Percentiles rank a stretch among this genome's conserved stretches.
These are phyloP conservation scores for Lucilia cuprina DNA, from an alignment of 1,140 invertebrate species.

Conservation along the genomic window DNA sequence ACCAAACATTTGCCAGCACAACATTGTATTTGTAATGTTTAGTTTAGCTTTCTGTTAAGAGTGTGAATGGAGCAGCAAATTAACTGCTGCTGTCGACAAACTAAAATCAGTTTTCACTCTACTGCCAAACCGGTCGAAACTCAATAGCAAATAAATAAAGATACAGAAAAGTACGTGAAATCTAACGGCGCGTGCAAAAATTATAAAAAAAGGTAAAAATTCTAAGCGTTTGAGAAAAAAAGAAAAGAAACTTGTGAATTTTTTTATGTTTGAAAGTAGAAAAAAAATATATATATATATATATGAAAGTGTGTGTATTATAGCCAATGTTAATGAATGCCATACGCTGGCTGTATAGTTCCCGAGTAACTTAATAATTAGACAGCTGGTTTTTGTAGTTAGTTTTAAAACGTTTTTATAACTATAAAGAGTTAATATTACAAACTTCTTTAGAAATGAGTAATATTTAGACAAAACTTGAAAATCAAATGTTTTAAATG, in stretches of 20 bases:
- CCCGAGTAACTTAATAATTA: neutral
- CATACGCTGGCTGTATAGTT: neutral
- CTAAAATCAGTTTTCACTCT: constrained; percentile 28
- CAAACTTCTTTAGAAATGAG: neutral
- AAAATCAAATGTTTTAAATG: neutral
- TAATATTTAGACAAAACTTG: neutral
- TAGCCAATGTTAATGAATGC: neutral
- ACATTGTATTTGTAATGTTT: neutral
- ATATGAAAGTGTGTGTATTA: neutral
- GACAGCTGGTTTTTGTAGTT: neutral
- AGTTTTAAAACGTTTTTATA: neutral
- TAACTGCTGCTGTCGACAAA: neutral
- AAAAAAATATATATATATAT: neutral
- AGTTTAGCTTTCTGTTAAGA: neutral
- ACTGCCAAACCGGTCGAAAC: constrained; percentile 29
- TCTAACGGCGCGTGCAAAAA: neutral
- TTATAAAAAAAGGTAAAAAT: neutral
- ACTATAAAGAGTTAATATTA: neutral
- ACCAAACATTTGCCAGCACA: neutral
- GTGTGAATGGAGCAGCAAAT: neutral
- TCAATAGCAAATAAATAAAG: neutral
- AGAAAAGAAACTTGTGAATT: no score
- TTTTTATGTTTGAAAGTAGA: neutral
- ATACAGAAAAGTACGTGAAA: no score
- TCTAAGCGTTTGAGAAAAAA: neutral